phyloP scores from a whole-genome alignment of 2,888 invertebrate species.

The Leptinotarsa juncta region DNA sequence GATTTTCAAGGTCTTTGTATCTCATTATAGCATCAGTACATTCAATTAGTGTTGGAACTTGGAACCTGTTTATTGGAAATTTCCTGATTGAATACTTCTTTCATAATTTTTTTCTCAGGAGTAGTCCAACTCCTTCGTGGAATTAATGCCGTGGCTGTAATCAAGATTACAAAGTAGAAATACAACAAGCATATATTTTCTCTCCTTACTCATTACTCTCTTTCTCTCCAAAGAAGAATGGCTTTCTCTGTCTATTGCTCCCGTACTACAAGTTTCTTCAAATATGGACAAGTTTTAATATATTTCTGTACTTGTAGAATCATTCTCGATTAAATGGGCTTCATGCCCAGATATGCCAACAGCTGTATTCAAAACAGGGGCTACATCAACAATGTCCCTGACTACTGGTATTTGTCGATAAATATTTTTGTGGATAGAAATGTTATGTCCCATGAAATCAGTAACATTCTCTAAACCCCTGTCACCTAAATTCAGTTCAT shows the following conservation, averaged over 20 bases:
- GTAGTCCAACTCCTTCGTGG: conserved; percentile 6
- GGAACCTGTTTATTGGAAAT: not conserved
- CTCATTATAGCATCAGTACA: conserved; percentile 14
- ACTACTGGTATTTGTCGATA: conserved; percentile 13
- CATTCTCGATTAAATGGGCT: not conserved
- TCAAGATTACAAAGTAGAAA: not conserved
- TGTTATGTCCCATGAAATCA: conserved; percentile 9
- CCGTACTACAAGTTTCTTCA: not conserved
- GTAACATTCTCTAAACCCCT: conserved; percentile 12
- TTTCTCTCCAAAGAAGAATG: not conserved
- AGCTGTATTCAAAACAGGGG: conserved; percentile 14
- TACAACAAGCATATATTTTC: conserved; percentile 2
- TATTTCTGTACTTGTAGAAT: conserved; percentile 3
- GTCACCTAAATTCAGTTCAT: conserved; percentile 15
- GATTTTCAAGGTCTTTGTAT: conserved; percentile 10
- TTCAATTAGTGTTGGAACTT: conserved; percentile 6
- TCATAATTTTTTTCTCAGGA: conserved; percentile 1
- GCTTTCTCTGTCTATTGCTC: not conserved
- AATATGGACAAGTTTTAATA: not conserved
- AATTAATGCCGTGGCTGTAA: not conserved
- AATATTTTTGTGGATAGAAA: conserved; percentile 14
- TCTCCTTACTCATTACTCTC: conserved; percentile 5
- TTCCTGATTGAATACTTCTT: not conserved
- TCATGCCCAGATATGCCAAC: conserved; percentile 4
- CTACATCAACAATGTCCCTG: conserved; percentile 13